phyloP scores from a whole-genome alignment of 2,888 invertebrate species.

The Sturmia bella region DNA sequence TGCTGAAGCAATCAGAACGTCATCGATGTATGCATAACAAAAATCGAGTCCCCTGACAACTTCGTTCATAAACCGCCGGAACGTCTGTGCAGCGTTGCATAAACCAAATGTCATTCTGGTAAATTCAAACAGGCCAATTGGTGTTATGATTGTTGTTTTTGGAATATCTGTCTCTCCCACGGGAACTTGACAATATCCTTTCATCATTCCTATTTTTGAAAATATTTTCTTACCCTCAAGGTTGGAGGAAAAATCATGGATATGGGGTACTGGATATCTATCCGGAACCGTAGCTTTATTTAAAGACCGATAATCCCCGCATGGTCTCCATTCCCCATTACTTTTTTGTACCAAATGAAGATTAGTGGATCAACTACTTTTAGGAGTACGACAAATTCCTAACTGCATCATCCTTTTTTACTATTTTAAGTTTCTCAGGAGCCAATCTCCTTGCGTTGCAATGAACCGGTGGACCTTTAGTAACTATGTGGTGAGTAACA shows the following conservation, averaged over 20 bases:
- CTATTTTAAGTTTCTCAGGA: conserved; percentile 15
- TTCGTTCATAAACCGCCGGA: not conserved
- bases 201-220: too few species aligned
- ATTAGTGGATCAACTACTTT: conserved; percentile 15
- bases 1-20: conserved; percentile 12
- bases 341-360: conserved; percentile 3
- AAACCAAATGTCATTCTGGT: not conserved
- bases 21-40: conserved; percentile 8
- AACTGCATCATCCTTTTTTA: conserved; percentile 25
- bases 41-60: conserved; percentile 3
- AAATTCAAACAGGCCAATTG: not conserved
- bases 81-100: conserved; percentile 11
- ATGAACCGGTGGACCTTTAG: conserved; percentile 7
- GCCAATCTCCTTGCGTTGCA: not conserved
- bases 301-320: conserved; percentile 11
- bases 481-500: too few species aligned
- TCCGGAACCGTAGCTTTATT: conserved; percentile 1
- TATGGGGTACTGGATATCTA: conserved; percentile 9
- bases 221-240: conserved; percentile 13
- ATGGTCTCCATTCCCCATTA: not conserved
- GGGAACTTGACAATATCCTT: not conserved
- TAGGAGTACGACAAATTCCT: conserved; percentile 7
- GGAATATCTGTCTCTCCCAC: not conserved
- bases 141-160: not conserved
- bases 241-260: not conserved